Evolutionary conservation across 2,888 invertebrate species (phyloP), one percentile per base, ranked within the genome.

Genomic region (Cybosia mesomella): DNA sequence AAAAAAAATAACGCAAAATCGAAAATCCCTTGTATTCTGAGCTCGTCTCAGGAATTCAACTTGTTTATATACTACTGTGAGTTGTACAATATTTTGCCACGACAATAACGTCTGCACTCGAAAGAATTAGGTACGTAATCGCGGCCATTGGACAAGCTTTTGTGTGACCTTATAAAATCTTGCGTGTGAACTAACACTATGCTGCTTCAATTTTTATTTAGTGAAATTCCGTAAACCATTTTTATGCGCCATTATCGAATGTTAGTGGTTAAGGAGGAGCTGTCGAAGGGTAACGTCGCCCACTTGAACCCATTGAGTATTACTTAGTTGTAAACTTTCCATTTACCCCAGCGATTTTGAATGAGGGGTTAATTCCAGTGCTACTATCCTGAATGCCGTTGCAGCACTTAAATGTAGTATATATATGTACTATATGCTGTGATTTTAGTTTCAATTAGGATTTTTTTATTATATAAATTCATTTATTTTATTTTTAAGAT

Each of bases 311-410:
- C 57, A 32, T 21, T 49, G 5, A n/a, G 39, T 65, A 5, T 22
- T 34, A 22, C 57, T 34, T 24, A 24, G 1, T 28, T 61, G 5
- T 43, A 13, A 54, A n/a, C 28, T 24, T 54, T 53, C n/a, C 59
- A 13, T 36, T 32, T 24, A 59, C 54, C 24, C 28, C 58, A 32
- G 7, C 24, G 59, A 66, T 54, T 66, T 53, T n/a, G 34, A 32
- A 53, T 53, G 34, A 53, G 58, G 43, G 65, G 65, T 58, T 43
- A 58, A 58, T 3, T 22, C 22, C 22, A 55, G 18, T 65, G 49
- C 34, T 24, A 10, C 58, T 32, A 53, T n/a, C 9, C 34, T 58
- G 21, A 5, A 53, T 21, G 10, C 34, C 13, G 22, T 18, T 15
- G 32, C n/a, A 64, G 39, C 24, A 43, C 21, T 58, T 21, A 15